Evolutionary conservation across 2,113 vertebrate species (phyloP).

Genomic region (Ibidorhyncha struthersii): DNA sequence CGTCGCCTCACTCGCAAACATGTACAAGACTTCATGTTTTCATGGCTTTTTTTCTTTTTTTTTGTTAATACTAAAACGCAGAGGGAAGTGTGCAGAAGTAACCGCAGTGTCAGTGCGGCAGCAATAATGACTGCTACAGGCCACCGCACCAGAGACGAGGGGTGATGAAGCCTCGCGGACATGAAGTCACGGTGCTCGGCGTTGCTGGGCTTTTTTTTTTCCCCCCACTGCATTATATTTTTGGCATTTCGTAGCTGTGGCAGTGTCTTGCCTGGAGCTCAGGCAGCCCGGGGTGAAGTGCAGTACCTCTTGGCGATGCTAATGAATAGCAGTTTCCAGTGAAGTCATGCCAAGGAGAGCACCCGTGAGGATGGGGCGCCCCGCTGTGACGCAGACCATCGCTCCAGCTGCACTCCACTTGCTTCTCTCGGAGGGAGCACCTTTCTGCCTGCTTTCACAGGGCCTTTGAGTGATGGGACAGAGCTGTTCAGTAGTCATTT

Average conservation of each 20-base stretch:
- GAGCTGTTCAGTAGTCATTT: neutral
- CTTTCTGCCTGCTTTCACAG: accelerated
- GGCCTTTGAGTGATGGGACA: too few species aligned
- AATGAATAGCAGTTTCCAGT: accelerated
- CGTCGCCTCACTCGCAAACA: accelerated
- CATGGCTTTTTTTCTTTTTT: too few species aligned
- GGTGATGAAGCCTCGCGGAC: accelerated
- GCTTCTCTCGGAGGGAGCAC: accelerated
- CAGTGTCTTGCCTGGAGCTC: neutral
- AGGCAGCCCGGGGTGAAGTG: neutral
- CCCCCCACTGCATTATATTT: accelerated
- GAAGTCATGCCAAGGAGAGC: too few species aligned
- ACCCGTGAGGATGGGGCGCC: accelerated
- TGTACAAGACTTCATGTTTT: too few species aligned
- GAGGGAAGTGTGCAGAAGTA: too few species aligned
- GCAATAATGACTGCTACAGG: neutral
- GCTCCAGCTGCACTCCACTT: accelerated
- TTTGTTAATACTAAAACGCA: neutral
- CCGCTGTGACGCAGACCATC: accelerated
- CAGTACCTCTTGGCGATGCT: accelerated
- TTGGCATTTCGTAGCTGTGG: neutral
- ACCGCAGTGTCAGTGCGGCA: accelerated
- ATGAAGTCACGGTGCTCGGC: accelerated
- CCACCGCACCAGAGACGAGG: accelerated
- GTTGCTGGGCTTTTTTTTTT: too few species aligned